Base-by-base conservation (phyloP, 2,113 vertebrate genomes). In the Monarcha castaneiventris region DNA sequence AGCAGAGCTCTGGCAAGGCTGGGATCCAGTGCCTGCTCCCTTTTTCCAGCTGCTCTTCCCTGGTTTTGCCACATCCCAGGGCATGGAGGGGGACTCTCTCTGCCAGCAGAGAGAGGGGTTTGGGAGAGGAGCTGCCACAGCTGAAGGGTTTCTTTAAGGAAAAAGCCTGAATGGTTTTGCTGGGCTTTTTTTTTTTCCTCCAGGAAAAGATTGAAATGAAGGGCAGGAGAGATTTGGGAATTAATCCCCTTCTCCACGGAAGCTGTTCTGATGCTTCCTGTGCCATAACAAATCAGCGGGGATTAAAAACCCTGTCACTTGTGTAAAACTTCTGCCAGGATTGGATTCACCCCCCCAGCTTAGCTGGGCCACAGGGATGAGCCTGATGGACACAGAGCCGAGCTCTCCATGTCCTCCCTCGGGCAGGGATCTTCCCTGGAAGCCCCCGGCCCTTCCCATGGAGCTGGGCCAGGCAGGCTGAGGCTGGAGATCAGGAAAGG, bases 191-290 rank as follows among this genome's bases (percentile, higher is more conserved):
- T 16, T 7, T 64, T 25, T 7, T 1, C 48, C 26, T 30, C 41
- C 29, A 20, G 59, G 55, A 58, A 29, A 87, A 87, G 32, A 32
- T 33, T 27, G 73, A 20, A 61, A 35, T 62, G 84, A 84, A 91
- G 80, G 61, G 84, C 80, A 46, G 89, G 29, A 78, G 67, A 56
- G 71, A 68, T 87, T 64, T 78, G 90, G 71, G 96, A 33, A 80
- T 67, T 87, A 91, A 95, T 94, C 87, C 62, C 25, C 32, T 90
- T 94, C 76, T 94, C 87, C 90, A 79, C 3, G 1, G 84, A 52
- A 55, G 78, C 85, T 62, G 29, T n/a, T 84, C 71, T 43, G 68
- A 54, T 26, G 75, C 89, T 80, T 66, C 55, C 83, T 32, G 11
- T 78, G 89, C 79, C 71, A 23, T 56, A 30, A 72, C 76, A 85